Percentiles rank a stretch among this genome's conserved stretches.
These are phyloP conservation scores for Cerastis leucographa DNA, from an alignment of 2,888 invertebrate species.

Conservation along the genomic window DNA sequence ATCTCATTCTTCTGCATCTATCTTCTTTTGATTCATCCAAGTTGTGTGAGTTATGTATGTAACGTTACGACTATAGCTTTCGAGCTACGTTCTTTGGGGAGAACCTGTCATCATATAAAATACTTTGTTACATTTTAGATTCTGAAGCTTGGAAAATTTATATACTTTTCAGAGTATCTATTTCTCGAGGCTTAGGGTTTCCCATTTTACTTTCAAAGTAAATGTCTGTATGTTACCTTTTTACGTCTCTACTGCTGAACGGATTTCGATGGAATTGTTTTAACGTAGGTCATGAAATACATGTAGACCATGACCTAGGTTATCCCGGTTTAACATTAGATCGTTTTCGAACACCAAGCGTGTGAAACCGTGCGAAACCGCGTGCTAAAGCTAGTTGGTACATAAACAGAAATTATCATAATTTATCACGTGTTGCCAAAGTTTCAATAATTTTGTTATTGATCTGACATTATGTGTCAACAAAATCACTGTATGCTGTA, in stretches of 20 bases:
- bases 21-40: no score
- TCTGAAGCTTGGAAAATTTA: not conserved
- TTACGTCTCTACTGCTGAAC: not conserved
- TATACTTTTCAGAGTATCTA: not conserved
- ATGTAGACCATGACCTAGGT: not conserved
- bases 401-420: not conserved
- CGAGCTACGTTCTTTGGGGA: not conserved
- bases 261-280: not conserved
- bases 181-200: not conserved
- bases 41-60: slow-evolving; percentile 22
- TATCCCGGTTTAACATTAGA: not conserved
- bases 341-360: no score
- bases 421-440: not conserved
- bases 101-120: slow-evolving; percentile 2
- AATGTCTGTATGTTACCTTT: not conserved
- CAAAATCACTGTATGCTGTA: not conserved
- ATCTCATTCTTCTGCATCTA: no score
- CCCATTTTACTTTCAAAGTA: not conserved
- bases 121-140: slow-evolving; percentile 5
- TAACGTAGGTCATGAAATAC: not conserved
- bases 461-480: not conserved
- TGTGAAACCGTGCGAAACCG: not conserved
- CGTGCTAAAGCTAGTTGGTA: not conserved
- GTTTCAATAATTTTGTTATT: not conserved
- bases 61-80: not conserved